Evolutionary conservation across 2,888 invertebrate species (phyloP).

Genomic region (Drosophila algonquin): DNA sequence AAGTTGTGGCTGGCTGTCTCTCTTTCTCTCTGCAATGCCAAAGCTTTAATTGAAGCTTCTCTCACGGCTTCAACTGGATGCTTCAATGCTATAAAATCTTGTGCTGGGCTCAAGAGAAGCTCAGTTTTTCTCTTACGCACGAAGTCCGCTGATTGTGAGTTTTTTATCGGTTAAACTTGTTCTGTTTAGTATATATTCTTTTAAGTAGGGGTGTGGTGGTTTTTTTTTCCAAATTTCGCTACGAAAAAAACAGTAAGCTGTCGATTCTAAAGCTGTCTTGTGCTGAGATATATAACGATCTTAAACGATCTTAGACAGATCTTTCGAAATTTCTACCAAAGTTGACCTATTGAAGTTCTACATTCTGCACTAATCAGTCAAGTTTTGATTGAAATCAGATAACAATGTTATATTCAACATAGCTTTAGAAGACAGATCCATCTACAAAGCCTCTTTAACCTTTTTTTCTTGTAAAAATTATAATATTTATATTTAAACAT

Average conservation of each 20-base stretch:
- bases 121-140: neutral
- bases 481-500: neutral
- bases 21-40: constrained; percentile 38
- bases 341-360: too few relatives aligned
- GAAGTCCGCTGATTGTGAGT: constrained; percentile 45
- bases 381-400: too few relatives aligned
- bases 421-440: too few relatives aligned
- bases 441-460: too few relatives aligned
- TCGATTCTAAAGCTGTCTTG: too few relatives aligned
- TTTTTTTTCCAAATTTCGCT: too few relatives aligned
- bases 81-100: neutral
- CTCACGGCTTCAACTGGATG: neutral
- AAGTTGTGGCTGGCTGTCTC: neutral
- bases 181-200: neutral
- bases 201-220: neutral
- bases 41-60: constrained; percentile 35
- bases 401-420: too few relatives aligned
- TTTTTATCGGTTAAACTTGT: neutral
- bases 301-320: too few relatives aligned
- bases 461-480: neutral
- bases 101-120: neutral
- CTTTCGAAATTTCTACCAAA: too few relatives aligned
- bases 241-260: too few relatives aligned
- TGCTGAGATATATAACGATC: too few relatives aligned
- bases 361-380: too few relatives aligned